phyloP scores from a whole-genome alignment of 1,140 invertebrate genomes.

The Pseudomyrmex gracilis region DNA sequence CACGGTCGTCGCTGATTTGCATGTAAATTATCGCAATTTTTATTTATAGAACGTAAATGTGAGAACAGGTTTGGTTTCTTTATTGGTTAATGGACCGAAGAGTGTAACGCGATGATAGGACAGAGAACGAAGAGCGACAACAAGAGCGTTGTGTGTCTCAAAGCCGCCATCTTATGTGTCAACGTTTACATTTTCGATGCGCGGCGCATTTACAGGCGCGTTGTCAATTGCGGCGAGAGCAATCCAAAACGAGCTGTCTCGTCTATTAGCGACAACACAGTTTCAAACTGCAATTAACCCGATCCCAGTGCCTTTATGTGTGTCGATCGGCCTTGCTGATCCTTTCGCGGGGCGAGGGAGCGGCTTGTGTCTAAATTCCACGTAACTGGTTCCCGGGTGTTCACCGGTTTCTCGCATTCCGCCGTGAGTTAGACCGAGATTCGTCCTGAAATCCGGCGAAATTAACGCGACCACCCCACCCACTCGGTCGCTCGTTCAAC shows the following conservation, averaged over 20 bases:
- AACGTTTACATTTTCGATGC: too few relatives aligned
- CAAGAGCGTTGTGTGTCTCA: too few relatives aligned
- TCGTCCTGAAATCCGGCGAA: slow-evolving; percentile 33
- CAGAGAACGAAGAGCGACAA: too few relatives aligned
- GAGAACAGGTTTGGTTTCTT: too few relatives aligned
- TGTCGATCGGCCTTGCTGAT: slow-evolving; percentile 39
- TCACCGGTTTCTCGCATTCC: slow-evolving; percentile 43
- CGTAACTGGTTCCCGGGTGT: background rate
- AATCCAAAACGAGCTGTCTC: background rate
- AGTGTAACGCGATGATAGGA: too few relatives aligned
- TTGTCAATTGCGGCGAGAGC: too few relatives aligned
- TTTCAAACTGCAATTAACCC: slow-evolving; percentile 49
- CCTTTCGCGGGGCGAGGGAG: background rate
- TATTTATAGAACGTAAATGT: too few relatives aligned
- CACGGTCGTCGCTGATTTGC: background rate
- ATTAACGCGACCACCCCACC: slow-evolving; percentile 36
- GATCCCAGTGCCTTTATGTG: background rate
- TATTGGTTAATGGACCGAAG: too few relatives aligned
- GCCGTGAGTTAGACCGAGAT: slow-evolving; percentile 25
- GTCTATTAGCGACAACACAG: background rate
- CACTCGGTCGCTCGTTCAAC: slow-evolving; percentile 13
- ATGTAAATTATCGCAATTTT: background rate
- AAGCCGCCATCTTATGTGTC: too few relatives aligned
- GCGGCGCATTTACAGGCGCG: too few relatives aligned
- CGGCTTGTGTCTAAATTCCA: slow-evolving; percentile 30